phyloP scores from a whole-genome alignment of 2,113 vertebrate species.

The Chrysemys picta region DNA sequence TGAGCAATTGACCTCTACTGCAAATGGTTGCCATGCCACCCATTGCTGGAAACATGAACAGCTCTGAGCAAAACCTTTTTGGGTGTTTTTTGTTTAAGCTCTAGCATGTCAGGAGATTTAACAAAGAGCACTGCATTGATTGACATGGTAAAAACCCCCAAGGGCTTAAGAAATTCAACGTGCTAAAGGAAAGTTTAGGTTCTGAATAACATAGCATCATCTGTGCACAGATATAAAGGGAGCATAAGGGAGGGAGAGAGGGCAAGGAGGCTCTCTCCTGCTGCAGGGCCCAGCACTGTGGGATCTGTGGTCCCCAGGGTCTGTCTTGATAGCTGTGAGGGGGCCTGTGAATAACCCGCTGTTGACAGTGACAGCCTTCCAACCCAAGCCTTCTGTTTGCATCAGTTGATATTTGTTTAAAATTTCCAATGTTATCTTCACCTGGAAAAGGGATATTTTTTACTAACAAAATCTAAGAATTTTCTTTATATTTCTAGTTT shows the following conservation, averaged over 20 bases:
- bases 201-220: rapidly evolving
- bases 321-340: background rate
- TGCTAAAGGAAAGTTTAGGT: background rate
- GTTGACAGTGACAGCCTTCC: background rate
- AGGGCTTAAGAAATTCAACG: rapidly evolving
- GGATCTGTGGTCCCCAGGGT: background rate
- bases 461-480: background rate
- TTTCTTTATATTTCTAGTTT: background rate
- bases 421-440: slow-evolving; percentile 37
- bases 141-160: background rate
- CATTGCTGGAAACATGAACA: background rate
- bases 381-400: slow-evolving; percentile 20
- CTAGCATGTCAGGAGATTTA: background rate
- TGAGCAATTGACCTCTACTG: background rate
- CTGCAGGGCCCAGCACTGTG: background rate
- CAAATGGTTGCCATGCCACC: background rate
- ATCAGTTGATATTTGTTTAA: slow-evolving; percentile 39
- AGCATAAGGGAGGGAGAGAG: background rate
- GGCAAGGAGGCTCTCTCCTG: background rate
- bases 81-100: background rate
- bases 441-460: slow-evolving; percentile 22
- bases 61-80: background rate
- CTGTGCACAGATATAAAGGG: background rate
- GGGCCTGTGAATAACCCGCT: background rate
- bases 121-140: background rate